Percentiles rank a stretch among this genome's conserved stretches.
phyloP scores from a whole-genome alignment of 1,140 invertebrate species.

The Neodiprion fabricii region DNA sequence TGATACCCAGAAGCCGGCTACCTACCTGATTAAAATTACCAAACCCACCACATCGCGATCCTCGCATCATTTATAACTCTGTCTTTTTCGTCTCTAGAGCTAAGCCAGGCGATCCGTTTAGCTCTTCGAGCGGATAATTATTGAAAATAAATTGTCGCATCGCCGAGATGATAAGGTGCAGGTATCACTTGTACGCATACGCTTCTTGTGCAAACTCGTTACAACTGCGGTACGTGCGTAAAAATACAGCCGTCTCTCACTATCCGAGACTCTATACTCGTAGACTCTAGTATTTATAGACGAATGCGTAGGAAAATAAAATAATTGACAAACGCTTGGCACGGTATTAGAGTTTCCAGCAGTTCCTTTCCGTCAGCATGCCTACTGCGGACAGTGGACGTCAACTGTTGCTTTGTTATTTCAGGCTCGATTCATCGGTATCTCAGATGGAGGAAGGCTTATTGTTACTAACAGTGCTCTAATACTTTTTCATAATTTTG shows the following conservation, averaged over 20 bases:
- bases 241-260: too few relatives aligned
- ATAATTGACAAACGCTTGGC: slow-evolving; percentile 7
- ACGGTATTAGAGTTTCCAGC: background rate
- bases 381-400: background rate
- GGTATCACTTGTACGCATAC: too few relatives aligned
- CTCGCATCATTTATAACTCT: background rate
- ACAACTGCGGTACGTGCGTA: too few relatives aligned
- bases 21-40: slow-evolving; percentile 32
- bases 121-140: too few relatives aligned
- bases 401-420: slow-evolving; percentile 4
- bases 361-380: background rate
- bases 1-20: slow-evolving; percentile 9
- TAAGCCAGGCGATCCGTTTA: too few relatives aligned
- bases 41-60: background rate
- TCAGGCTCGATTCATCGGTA: background rate
- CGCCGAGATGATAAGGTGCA: too few relatives aligned
- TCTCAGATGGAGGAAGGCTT: background rate
- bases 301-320: background rate
- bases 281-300: background rate
- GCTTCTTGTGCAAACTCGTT: too few relatives aligned
- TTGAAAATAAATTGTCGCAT: too few relatives aligned
- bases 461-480: background rate
- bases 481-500: background rate
- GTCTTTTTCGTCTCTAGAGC: too few relatives aligned
- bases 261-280: too few relatives aligned